phyloP scores from a whole-genome alignment of 35 echinoderm and acorn worm genomes.

The Diadema setosum region DNA sequence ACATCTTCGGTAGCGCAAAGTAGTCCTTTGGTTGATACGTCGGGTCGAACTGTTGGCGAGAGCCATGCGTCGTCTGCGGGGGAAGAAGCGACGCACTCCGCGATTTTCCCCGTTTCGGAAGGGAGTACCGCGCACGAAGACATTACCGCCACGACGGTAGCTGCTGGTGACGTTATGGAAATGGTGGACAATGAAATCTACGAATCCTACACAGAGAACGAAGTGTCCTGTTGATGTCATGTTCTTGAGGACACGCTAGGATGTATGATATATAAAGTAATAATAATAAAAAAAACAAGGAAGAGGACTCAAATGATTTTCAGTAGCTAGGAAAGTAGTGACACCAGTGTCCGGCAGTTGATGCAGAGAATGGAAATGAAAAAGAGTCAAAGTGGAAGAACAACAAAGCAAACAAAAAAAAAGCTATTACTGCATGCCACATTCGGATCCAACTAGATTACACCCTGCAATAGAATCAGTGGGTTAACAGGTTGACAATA shows the following conservation, averaged over 20 bases:
- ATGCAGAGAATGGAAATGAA: too few species aligned
- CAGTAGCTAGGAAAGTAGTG: too few species aligned
- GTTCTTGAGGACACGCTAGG: not conserved
- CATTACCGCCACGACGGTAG: not conserved
- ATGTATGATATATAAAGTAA: too few species aligned
- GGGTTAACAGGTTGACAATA: too few species aligned
- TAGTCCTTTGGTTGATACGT: not conserved
- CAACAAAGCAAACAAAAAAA: too few species aligned
- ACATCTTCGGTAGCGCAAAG: not conserved
- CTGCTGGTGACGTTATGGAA: constrained; percentile 26
- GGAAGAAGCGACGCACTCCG: not conserved
- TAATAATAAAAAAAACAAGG: too few species aligned
- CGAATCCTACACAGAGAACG: constrained; percentile 58
- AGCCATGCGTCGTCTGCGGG: constrained; percentile 14
- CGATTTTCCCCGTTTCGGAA: not conserved
- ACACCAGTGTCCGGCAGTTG: too few species aligned
- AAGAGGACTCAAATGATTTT: too few species aligned
- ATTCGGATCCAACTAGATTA: too few species aligned
- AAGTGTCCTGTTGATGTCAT: constrained; percentile 57
- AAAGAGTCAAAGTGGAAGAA: too few species aligned
- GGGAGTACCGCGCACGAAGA: not conserved
- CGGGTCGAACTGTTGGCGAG: not conserved
- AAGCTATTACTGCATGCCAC: too few species aligned
- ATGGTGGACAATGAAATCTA: constrained; percentile 95
- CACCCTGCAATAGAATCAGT: too few species aligned